Conservation (phyloP, 2,113 vertebrate genomes). For the Mirza zaza region DNA sequence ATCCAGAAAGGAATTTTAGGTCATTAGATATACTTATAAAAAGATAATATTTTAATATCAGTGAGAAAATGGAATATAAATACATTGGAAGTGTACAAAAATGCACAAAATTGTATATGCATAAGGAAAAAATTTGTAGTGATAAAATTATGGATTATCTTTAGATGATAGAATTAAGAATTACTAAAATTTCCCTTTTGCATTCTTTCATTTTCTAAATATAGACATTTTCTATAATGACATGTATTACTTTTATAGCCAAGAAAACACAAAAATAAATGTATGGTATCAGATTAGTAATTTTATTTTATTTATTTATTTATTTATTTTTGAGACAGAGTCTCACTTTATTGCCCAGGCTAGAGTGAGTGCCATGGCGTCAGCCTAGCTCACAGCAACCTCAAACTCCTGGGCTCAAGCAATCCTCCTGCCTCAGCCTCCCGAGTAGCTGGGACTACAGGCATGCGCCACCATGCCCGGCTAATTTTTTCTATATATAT, state of each 20-base stretch:
- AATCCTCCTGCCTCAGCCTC: too few species aligned
- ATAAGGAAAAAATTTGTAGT: background rate
- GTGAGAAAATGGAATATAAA: background rate
- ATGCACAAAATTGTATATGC: background rate
- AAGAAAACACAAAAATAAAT: constrained; percentile 8
- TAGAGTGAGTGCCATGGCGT: too few species aligned
- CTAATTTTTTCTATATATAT: too few species aligned
- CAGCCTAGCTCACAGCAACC: too few species aligned
- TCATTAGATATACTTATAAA: background rate
- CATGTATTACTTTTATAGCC: background rate
- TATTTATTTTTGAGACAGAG: too few species aligned
- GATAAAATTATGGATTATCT: background rate
- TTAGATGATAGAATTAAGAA: background rate
- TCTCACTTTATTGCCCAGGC: too few species aligned
- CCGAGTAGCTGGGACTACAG: too few species aligned
- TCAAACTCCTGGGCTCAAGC: too few species aligned
- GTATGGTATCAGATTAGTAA: background rate
- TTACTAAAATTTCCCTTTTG: background rate
- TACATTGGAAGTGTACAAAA: background rate
- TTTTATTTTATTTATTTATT: too few species aligned
- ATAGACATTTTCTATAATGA: background rate
- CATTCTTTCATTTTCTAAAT: background rate
- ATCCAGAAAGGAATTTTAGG: background rate
- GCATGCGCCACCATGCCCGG: too few species aligned
- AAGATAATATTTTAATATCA: background rate